Evolutionary conservation across 1,140 invertebrate genomes (phyloP).

Genomic region (Diuraphis noxia): DNA sequence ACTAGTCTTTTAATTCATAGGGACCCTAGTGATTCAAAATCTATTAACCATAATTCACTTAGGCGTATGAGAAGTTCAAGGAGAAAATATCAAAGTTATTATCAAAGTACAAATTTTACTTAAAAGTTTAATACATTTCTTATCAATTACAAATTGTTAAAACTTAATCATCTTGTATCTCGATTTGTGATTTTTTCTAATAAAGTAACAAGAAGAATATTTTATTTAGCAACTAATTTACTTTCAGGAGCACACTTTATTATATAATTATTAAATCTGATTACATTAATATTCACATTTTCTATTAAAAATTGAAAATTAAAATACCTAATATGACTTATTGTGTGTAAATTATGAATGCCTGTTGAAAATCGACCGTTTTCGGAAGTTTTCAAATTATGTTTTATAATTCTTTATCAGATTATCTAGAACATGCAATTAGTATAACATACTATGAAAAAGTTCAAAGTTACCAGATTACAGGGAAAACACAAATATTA

Average conservation of each 20-base stretch:
- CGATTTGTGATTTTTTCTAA: background rate
- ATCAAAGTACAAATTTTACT: background rate
- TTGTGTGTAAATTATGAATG: background rate
- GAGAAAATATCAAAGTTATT: conserved; percentile 34
- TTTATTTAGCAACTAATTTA: background rate
- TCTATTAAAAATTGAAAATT: background rate
- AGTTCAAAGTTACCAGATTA: background rate
- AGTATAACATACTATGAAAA: background rate
- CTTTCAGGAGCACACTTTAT: background rate
- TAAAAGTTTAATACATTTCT: background rate
- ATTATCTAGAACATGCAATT: background rate
- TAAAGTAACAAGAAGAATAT: background rate
- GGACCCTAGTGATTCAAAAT: conserved; percentile 12
- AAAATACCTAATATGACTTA: background rate
- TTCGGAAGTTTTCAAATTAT: background rate
- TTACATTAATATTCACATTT: background rate
- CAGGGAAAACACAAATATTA: background rate
- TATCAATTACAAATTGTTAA: background rate
- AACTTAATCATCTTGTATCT: background rate
- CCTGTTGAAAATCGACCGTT: background rate
- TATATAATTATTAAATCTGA: background rate
- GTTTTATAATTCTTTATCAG: background rate
- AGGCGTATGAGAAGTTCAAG: conserved; percentile 9
- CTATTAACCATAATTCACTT: conserved; percentile 34
- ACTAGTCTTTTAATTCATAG: background rate